Evolutionary conservation across 1,140 invertebrate genomes (phyloP), one percentile per base, ranked within the genome.

Genomic region (Trachymyrmex cornetzi): DNA sequence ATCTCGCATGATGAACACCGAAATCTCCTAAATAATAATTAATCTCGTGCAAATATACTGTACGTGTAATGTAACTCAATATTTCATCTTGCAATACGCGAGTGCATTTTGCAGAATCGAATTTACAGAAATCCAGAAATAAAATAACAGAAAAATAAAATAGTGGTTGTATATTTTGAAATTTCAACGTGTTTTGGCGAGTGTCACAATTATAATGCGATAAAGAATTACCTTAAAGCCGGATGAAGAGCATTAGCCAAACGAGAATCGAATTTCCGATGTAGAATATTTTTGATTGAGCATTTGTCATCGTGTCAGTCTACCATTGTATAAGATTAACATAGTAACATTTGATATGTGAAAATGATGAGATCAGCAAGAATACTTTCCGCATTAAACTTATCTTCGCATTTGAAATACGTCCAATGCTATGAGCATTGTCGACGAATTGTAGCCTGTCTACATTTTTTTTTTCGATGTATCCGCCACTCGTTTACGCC

Each of bases 181-280:
- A 27, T 48, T 38, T 55, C 27, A 69, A 66, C 77, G n/a, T 55
- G n/a, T 61, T 24, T 24, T 77, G 16, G 16, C 16, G 22, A 27
- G n/a, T 22, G 19, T 22, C 19, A 14, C 14, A 34, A 3, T 80
- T 48, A 9, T 55, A 48, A 27, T 22, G n/a, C n/a, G 64, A 16
- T 22, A 53, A 48, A 16, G 38, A 22, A 67, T 2, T 50, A 16
- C 22, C 34, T 67, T 69, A 14, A 14, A 93, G 86, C 85, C 90
- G 90, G 63, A 61, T 16, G 89, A 90, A 91, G 81, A 85, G 90
- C 90, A 94, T 94, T 93, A 94, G 87, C 89, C 85, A 85, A 22
- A 75, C 88, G 92, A 92, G 93, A 93, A 77, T 91, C 77, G 89
- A 93, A 94, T 94, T 93, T 93, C 93, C 93, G 90, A 88, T 87